Percentiles rank a stretch among this genome's conserved stretches.
These are phyloP conservation scores for Protodeltote pygarga DNA, from an alignment of 2,888 invertebrate species.

Conservation along the genomic window DNA sequence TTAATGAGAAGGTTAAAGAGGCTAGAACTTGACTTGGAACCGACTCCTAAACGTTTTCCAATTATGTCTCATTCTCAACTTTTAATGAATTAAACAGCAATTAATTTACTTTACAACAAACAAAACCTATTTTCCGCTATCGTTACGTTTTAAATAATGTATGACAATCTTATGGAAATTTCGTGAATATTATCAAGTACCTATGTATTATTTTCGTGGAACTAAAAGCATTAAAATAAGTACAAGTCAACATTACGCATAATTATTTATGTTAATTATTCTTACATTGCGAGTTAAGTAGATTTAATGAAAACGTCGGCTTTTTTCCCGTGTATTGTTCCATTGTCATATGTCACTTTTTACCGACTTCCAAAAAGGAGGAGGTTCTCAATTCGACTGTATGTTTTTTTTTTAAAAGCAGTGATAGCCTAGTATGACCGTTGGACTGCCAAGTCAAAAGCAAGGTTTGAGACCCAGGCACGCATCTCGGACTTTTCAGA, in stretches of 20 bases:
- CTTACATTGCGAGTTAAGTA: slow-evolving; percentile 58
- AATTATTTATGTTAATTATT: slow-evolving; percentile 69
- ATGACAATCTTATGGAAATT: slow-evolving; percentile 14
- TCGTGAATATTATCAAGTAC: slow-evolving; percentile 30
- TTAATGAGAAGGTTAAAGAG: no score
- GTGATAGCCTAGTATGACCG: no score
- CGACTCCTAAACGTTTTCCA: no score
- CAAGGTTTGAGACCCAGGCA: no score
- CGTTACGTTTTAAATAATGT: slow-evolving; percentile 17
- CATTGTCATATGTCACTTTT: slow-evolving; percentile 25
- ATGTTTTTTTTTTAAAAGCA: no score
- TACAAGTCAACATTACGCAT: slow-evolving; percentile 62
- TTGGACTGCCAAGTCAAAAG: no score
- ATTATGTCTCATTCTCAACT: no score
- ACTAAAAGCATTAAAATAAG: slow-evolving; percentile 63
- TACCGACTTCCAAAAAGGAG: background rate
- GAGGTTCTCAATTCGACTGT: no score
- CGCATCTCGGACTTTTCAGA: no score
- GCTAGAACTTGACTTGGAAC: no score
- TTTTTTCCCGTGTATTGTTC: slow-evolving; percentile 47
- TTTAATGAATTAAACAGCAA: slow-evolving; percentile 29
- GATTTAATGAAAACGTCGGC: slow-evolving; percentile 60
- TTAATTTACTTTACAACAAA: slow-evolving; percentile 22
- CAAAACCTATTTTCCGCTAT: slow-evolving; percentile 12
- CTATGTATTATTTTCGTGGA: slow-evolving; percentile 49